Conservation (phyloP, 2,888 invertebrate genomes). For the Galerucella pusilla region DNA sequence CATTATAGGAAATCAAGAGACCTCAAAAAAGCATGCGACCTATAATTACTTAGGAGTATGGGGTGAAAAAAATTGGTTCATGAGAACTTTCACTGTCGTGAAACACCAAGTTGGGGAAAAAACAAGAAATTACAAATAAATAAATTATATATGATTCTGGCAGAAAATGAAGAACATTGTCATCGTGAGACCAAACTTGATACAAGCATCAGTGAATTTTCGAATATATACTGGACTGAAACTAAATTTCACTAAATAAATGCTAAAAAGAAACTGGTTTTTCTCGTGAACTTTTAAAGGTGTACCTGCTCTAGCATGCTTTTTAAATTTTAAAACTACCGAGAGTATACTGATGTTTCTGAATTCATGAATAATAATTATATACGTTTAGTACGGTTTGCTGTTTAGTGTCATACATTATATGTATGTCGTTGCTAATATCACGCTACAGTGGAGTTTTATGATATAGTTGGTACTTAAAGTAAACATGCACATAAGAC, state of each 20-base stretch:
- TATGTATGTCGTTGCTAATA: background rate
- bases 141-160: no score
- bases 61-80: no score
- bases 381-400: background rate
- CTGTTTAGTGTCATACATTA: background rate
- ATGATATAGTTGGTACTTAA: background rate
- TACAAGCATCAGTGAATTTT: background rate
- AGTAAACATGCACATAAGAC: background rate
- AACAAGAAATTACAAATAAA: no score
- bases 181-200: no score
- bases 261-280: background rate
- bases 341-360: conserved; percentile 4
- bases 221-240: background rate
- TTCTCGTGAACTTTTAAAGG: background rate
- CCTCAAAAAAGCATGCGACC: no score
- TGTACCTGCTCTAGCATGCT: conserved; percentile 1
- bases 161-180: no score
- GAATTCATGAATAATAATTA: conserved; percentile 14
- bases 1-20: no score
- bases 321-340: background rate
- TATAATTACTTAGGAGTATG: no score
- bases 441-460: background rate
- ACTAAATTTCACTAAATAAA: background rate
- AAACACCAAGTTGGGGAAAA: no score
- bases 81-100: no score